phyloP scores from a whole-genome alignment of 2,888 invertebrate species.

The Salpingus planirostris region DNA sequence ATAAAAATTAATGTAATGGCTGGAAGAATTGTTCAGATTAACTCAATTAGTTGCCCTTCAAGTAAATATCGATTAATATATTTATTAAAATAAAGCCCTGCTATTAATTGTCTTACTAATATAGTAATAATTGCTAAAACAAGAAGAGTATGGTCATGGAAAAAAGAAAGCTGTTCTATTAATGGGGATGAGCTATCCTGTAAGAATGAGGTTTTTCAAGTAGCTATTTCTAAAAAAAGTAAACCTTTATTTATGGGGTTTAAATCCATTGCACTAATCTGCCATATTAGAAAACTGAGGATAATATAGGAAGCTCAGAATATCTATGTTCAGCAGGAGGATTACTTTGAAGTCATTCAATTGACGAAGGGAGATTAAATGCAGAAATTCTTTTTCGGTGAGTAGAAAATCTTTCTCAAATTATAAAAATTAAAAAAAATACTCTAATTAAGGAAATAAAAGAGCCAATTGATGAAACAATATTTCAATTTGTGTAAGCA shows the following conservation, averaged over 20 bases:
- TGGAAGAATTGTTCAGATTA: slow-evolving; percentile 56
- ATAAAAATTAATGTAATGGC: slow-evolving; percentile 54
- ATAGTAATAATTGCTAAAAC: slow-evolving; percentile 54
- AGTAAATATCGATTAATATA: slow-evolving; percentile 49
- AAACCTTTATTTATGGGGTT: slow-evolving; percentile 55
- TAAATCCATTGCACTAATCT: slow-evolving; percentile 56
- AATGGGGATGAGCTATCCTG: slow-evolving; percentile 54
- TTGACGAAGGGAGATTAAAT: slow-evolving; percentile 47
- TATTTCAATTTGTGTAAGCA: slow-evolving; percentile 55
- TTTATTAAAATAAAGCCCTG: slow-evolving; percentile 48
- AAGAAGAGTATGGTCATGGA: slow-evolving; percentile 54
- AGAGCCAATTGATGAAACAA: slow-evolving; percentile 57
- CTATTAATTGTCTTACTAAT: slow-evolving; percentile 50
- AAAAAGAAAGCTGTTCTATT: slow-evolving; percentile 59
- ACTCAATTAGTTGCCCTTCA: slow-evolving; percentile 53
- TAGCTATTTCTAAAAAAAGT: slow-evolving; percentile 55
- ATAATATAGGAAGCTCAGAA: slow-evolving; percentile 50
- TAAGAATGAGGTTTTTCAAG: slow-evolving; percentile 49
- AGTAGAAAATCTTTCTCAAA: slow-evolving; percentile 51
- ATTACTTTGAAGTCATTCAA: slow-evolving; percentile 53
- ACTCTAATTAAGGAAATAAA: slow-evolving; percentile 52
- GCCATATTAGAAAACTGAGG: slow-evolving; percentile 52
- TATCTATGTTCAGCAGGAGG: slow-evolving; percentile 53
- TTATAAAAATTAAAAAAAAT: slow-evolving; percentile 51
- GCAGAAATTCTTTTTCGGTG: slow-evolving; percentile 44